Base-by-base conservation (phyloP, 2,113 vertebrate genomes). In the Amphiprion percula region DNA sequence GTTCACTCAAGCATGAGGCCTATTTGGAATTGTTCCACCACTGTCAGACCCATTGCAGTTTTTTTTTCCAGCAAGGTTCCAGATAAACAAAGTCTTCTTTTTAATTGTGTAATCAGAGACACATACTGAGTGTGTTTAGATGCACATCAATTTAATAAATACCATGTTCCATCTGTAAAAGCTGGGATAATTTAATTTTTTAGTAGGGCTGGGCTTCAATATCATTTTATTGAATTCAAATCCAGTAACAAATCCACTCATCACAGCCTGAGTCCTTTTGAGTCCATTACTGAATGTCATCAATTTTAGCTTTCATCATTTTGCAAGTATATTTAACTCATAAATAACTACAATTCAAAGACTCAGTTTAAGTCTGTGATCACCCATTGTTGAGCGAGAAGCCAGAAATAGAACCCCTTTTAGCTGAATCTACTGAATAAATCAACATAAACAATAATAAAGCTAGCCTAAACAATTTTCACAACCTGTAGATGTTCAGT, bases 1-100 rank as follows among this genome's bases (percentile, higher is more conserved):
- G 59, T 62, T 91, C 90, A 87, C 74, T 88, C 87, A 88, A 87
- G 80, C 91, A 64, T 90, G 83, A 80, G 74, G 24, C 73, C 86
- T 63, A 72, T 89, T 85, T 88, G 76, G 80, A 88, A 87, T 83
- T 88, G 81, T 68, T 82, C 80, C 74, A 83, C 74, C 46, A 62
- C 77, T 52, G 87, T 90, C 86, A 91, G 78, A 86, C 68, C 67
- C 56, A 60, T 41, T 4, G 4, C 56, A 17, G 67, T 14, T 56
- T 68, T 62, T 30, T 30, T 30, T 30, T 87, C 46, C 73, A 72
- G 72, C 73, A 46, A 21, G 50, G 21, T 50, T 68, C 71, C 26
- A 50, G 47, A 63, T 67, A 49, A 80, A 55, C 87, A 55, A 61
- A 64, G 77, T 79, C 50, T 68, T 74, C 47, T 63, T 28, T 80